phyloP scores from a whole-genome alignment of 2,113 vertebrate species.

The Cynopterus brachyotis region DNA sequence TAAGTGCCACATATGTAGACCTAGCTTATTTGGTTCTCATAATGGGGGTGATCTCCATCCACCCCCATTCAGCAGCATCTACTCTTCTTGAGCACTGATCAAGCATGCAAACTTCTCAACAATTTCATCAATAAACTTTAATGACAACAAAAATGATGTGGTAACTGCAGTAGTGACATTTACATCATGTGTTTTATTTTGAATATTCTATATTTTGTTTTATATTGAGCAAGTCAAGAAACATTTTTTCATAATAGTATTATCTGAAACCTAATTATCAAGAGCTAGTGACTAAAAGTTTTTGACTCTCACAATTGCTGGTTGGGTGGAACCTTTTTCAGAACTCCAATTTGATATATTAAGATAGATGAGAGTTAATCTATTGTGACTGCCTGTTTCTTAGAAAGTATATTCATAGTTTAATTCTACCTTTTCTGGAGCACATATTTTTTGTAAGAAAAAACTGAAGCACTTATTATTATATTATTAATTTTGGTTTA shows the following conservation, averaged over 20 bases:
- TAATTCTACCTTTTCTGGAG: neutral
- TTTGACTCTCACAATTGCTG: neutral
- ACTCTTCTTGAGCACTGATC: neutral
- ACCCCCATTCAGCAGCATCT: neutral
- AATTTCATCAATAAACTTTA: neutral
- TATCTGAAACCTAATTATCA: neutral
- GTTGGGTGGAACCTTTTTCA: neutral
- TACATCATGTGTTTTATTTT: neutral
- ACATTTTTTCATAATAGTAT: neutral
- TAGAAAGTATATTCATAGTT: neutral
- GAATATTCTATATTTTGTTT: neutral
- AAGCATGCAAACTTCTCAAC: neutral
- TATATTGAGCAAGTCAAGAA: neutral
- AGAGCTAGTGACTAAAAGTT: neutral
- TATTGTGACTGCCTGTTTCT: neutral
- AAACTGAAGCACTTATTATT: neutral
- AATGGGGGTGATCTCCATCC: neutral
- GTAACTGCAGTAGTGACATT: neutral
- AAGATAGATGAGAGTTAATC: neutral
- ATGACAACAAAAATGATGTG: neutral
- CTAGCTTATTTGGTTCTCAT: neutral
- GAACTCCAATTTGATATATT: neutral
- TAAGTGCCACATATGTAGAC: neutral
- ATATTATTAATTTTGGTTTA: neutral
- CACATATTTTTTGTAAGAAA: neutral